A percentile compares a stretch with the other conserved stretches of the same genome.
Evolutionary conservation across 2,888 invertebrate genomes (phyloP).

Genomic region (Neocrepidodera transversa): DNA sequence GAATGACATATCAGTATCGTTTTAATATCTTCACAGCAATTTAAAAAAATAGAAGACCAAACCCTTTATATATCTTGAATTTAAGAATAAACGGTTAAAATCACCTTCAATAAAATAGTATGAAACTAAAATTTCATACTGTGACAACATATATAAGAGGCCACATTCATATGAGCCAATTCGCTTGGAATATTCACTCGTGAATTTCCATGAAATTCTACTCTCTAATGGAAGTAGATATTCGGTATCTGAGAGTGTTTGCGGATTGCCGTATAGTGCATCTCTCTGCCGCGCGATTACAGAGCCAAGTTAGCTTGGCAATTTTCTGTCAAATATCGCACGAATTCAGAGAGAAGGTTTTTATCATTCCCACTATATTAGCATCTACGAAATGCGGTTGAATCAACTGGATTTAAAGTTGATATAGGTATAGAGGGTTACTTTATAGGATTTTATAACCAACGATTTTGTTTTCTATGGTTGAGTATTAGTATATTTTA

Average conservation of each 20-base stretch:
- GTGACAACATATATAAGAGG: conserved; percentile 1
- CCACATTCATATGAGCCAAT: conserved; percentile 8
- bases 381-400: too few species aligned
- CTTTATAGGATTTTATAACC: too few species aligned
- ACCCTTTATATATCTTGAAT: too few species aligned
- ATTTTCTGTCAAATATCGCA: background rate
- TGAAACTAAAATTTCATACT: conserved; percentile 9
- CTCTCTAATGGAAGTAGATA: conserved; percentile 19
- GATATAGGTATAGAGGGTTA: too few species aligned
- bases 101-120: too few species aligned
- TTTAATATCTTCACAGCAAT: too few species aligned
- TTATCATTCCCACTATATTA: background rate
- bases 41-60: too few species aligned
- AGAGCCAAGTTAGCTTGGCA: conserved; percentile 9
- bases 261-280: conserved; percentile 24
- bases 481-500: too few species aligned
- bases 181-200: background rate
- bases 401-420: too few species aligned
- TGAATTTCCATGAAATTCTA: conserved; percentile 20
- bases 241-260: conserved; percentile 26
- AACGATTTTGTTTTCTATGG: too few species aligned
- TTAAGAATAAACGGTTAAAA: too few species aligned
- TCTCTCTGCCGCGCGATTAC: conserved; percentile 14
- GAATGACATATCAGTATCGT: too few species aligned
- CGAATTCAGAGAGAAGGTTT: background rate